Conservation (phyloP, 2,797 vertebrate genomes). For the Xenentodon cancila region DNA sequence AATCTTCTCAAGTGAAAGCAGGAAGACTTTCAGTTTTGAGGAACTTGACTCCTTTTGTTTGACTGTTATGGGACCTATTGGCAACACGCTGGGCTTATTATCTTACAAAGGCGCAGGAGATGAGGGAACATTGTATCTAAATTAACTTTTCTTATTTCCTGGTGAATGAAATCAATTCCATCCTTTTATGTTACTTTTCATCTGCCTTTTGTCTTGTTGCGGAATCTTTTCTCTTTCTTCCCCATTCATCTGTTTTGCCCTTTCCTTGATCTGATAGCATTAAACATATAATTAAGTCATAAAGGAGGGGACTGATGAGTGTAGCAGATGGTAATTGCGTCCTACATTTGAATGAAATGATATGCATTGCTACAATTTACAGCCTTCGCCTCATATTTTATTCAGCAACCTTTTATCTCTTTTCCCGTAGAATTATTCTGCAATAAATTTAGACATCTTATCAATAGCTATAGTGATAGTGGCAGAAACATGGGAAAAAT, state of each 20-base stretch:
- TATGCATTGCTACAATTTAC: conserved; percentile 99
- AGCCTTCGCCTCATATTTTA: conserved; percentile 99
- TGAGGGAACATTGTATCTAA: conserved; percentile 98
- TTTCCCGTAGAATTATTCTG: conserved; percentile 99
- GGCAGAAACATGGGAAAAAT: conserved; percentile 90
- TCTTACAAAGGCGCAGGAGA: conserved; percentile 90
- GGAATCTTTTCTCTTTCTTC: conserved; percentile 99
- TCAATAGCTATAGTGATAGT: conserved; percentile 98
- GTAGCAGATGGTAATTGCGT: conserved; percentile 99
- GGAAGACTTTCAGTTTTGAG: conserved; percentile 89
- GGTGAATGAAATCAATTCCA: conserved; percentile 99
- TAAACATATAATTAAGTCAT: conserved; percentile 99
- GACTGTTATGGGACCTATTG: conserved; percentile 94
- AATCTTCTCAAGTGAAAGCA: conserved; percentile 84
- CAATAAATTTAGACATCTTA: conserved; percentile 99
- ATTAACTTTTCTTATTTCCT: conserved; percentile 97
- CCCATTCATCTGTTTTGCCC: conserved; percentile 99
- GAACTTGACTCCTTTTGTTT: conserved; percentile 99
- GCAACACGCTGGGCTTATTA: conserved; percentile 97
- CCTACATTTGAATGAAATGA: conserved; percentile 99
- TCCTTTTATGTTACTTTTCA: conserved; percentile 98
- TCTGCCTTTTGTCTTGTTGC: conserved; percentile 99
- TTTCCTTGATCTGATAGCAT: conserved; percentile 99
- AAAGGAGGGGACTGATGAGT: conserved; percentile 99
- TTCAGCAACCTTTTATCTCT: conserved; percentile 99